Evolutionary conservation across 2,113 vertebrate genomes (phyloP).

Genomic region (Corythoichthys intestinalis): DNA sequence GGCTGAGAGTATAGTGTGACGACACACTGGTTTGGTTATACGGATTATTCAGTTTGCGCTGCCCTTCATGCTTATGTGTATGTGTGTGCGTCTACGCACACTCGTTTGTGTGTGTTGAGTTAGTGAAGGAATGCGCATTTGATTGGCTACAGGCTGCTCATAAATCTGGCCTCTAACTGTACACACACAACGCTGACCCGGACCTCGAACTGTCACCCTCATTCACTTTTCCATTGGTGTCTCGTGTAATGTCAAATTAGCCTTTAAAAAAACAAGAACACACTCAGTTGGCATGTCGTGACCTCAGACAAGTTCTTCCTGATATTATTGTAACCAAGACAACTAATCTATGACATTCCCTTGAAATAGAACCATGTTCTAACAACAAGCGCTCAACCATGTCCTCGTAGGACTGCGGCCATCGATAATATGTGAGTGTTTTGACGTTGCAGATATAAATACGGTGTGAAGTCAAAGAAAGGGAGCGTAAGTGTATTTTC

Average conservation of each 20-base stretch:
- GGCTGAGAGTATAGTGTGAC: background rate
- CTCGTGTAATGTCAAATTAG: background rate
- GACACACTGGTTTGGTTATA: slow-evolving; percentile 6
- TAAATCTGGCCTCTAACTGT: slow-evolving; percentile 77
- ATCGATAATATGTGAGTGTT: background rate
- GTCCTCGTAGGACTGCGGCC: background rate
- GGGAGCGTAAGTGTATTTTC: background rate
- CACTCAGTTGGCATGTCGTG: background rate
- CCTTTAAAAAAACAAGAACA: background rate
- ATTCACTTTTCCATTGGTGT: background rate
- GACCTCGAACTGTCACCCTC: slow-evolving; percentile 43
- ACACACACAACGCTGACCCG: slow-evolving; percentile 70
- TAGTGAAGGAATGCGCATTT: slow-evolving; percentile 77
- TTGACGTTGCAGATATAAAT: background rate
- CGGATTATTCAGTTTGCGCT: slow-evolving; percentile 40
- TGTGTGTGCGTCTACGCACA: slow-evolving; percentile 9
- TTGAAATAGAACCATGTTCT: background rate
- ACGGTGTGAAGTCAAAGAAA: background rate
- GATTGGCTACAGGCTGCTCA: slow-evolving; percentile 78
- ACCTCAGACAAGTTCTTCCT: background rate
- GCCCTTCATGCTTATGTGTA: slow-evolving; percentile 8
- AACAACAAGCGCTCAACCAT: background rate
- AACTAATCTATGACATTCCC: background rate
- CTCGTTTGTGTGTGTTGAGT: slow-evolving; percentile 66
- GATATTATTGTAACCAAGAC: background rate